Evolutionary conservation across 2,888 invertebrate species (phyloP).

Genomic region (Perdita meconis): DNA sequence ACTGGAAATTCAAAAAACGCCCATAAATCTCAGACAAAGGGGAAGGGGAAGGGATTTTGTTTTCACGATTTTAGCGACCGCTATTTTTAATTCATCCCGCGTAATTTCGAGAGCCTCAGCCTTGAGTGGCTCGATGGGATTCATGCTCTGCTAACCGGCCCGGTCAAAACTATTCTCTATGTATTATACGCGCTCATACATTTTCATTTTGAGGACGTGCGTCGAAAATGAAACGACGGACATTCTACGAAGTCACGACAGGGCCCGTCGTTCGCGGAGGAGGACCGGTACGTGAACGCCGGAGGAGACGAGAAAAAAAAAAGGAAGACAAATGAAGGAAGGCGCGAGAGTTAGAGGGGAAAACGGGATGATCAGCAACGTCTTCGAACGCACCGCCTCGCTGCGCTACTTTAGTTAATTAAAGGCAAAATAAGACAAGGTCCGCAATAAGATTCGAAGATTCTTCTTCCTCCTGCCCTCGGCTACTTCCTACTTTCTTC

Average conservation of each 20-base stretch:
- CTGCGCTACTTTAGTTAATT: constrained; percentile 76
- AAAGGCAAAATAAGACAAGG: constrained; percentile 71
- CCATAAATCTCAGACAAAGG: constrained; percentile 47
- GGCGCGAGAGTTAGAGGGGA: constrained; percentile 29
- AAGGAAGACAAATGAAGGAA: constrained; percentile 46
- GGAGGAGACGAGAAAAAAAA: constrained; percentile 21
- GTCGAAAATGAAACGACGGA: constrained; percentile 60
- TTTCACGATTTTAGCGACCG: constrained; percentile 62
- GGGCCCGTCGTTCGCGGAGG: constrained; percentile 25
- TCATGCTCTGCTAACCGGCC: constrained; percentile 57
- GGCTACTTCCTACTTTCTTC: constrained; percentile 43
- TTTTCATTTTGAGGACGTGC: constrained; percentile 65
- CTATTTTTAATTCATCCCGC: constrained; percentile 65
- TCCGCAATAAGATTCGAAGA: constrained; percentile 60
- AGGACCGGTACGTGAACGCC: constrained; percentile 19
- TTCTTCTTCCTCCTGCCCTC: constrained; percentile 61
- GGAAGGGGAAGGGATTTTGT: too few relatives aligned
- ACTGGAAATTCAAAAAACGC: constrained; percentile 54
- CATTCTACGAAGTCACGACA: constrained; percentile 37
- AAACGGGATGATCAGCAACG: constrained; percentile 47
- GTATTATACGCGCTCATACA: constrained; percentile 61
- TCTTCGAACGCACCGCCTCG: constrained; percentile 60
- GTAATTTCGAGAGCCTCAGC: constrained; percentile 59
- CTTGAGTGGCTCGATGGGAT: constrained; percentile 61
- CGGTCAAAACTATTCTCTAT: constrained; percentile 56